Evolutionary conservation across 2,797 vertebrate species (phyloP).

Genomic region (Aphelocoma californica): DNA sequence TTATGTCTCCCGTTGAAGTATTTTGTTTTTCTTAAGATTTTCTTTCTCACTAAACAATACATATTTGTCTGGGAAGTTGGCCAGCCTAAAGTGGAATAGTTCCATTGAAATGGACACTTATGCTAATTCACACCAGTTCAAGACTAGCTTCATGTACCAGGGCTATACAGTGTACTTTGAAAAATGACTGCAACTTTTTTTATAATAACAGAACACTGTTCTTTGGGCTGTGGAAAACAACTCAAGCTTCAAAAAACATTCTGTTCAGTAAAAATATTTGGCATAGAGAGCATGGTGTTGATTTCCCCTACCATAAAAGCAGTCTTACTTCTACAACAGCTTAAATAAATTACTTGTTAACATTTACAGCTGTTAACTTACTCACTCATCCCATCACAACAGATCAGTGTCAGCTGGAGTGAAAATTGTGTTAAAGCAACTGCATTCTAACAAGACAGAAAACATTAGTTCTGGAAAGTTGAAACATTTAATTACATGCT

Average conservation of each 20-base stretch:
- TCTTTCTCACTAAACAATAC: background rate
- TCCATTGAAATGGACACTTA: background rate
- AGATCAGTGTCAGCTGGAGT: constrained; percentile 58
- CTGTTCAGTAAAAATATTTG: constrained; percentile 9
- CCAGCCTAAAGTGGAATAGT: background rate
- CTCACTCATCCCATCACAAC: constrained; percentile 59
- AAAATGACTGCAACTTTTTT: background rate
- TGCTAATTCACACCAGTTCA: background rate
- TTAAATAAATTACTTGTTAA: constrained; percentile 67
- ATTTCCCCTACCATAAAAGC: background rate
- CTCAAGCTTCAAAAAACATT: background rate
- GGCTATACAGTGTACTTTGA: background rate
- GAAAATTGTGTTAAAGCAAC: constrained; percentile 56
- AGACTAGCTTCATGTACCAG: background rate
- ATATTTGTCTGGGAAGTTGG: background rate
- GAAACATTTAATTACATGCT: constrained; percentile 17
- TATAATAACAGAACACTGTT: background rate
- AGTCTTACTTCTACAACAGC: background rate
- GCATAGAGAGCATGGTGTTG: background rate
- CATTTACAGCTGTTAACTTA: constrained; percentile 61
- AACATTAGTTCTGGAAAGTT: constrained; percentile 46
- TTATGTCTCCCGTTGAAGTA: accelerated
- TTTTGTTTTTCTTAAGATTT: background rate
- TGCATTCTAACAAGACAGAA: constrained; percentile 58
- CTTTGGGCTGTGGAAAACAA: background rate